phyloP scores from a whole-genome alignment of 2,113 vertebrate species.

The Rousettus leschenaultii region DNA sequence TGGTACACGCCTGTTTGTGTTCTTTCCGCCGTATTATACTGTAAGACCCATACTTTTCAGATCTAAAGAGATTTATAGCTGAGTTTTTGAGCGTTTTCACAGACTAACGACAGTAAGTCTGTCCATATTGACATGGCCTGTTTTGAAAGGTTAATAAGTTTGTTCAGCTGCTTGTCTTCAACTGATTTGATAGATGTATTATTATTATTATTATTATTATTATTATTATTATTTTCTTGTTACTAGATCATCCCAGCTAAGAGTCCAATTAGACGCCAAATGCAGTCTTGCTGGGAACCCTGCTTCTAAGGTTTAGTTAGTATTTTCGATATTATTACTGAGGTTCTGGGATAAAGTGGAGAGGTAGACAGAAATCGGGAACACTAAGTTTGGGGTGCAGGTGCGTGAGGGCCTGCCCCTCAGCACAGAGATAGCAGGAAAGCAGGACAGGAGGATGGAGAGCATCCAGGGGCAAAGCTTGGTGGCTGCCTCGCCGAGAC shows the following conservation, averaged over 20 bases:
- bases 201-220: neutral
- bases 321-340: neutral
- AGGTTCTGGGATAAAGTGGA: neutral
- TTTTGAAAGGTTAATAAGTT: neutral
- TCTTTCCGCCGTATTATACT: neutral
- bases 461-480: neutral
- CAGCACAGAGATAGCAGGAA: neutral
- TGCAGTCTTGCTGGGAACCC: neutral
- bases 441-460: neutral
- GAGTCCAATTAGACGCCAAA: neutral
- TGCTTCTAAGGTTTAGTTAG: neutral
- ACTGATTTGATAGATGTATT: neutral
- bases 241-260: neutral
- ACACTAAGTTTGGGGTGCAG: neutral
- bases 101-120: neutral
- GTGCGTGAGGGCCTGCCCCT: neutral
- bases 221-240: neutral
- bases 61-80: neutral
- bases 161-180: neutral
- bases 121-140: neutral
- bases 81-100: neutral
- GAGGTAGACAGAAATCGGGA: neutral
- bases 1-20: neutral
- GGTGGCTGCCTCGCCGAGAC: neutral
- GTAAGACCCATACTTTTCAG: neutral